Evolutionary conservation across 2,113 vertebrate species (phyloP), one percentile per base, ranked within the genome.

Genomic region (Antechinus stuartii): DNA sequence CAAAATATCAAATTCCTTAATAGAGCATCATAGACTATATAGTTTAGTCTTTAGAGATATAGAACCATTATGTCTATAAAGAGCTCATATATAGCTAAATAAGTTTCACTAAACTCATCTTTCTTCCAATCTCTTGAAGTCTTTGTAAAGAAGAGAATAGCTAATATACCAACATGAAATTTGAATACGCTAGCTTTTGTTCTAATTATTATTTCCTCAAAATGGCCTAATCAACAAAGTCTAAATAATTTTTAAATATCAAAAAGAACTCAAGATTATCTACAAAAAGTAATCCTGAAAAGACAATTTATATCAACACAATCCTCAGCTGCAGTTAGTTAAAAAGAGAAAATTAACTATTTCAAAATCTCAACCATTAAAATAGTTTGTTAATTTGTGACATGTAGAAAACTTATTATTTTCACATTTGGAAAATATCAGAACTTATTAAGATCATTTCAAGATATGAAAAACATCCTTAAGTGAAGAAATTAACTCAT

Each of bases 321-420:
- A 46, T 95, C 47, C 42, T 68, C 90, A 94, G 49, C 42, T 98
- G 94, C 89, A 30, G 57, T 54, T 95, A 91, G 95, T 93, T 96
- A 54, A 3, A 91, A 92, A 93, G 52, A 97, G 90, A 35, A 97
- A 96, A 97, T 94, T 52, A 11, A 9, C 93, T 22, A 22, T 12
- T 92, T 96, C 98, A 26, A 93, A 97, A 95, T 90, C 54, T 90
- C 61, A 98, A n/a, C 84, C 92, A 92, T 50, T 97, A 97, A 97
- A 97, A 96, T 91, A 22, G 92, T 90, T 96, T 96, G 27, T 49
- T 96, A 96, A 96, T 94, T 96, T 96, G 92, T 98, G 96, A 96
- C 96, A 96, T 96, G 97, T 95, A 92, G 97, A 96, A n/a, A 97
- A 91, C 57, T 95, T 96, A 97, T 97, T 97, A 94, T 98, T 98